These are phyloP conservation scores for Eudemis profundana DNA, from an alignment of 2,888 invertebrate genomes.

Conservation along the genomic window DNA sequence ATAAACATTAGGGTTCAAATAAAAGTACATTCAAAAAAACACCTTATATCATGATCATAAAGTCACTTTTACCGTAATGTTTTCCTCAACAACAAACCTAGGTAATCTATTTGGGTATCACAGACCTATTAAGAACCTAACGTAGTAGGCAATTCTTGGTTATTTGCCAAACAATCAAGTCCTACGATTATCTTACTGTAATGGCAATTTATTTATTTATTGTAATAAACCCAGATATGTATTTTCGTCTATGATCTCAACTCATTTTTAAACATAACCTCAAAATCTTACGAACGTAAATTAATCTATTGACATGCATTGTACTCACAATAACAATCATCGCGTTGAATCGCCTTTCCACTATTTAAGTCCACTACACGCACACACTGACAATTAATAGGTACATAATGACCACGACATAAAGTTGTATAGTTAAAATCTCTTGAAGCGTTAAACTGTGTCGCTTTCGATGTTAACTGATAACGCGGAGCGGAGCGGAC, in stretches of 20 bases:
- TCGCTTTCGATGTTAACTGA: constrained; percentile 40
- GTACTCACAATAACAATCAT: constrained; percentile 79
- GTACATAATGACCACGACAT: constrained; percentile 74
- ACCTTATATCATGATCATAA: too few species aligned
- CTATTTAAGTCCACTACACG: constrained; percentile 81
- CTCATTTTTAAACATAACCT: constrained; percentile 72
- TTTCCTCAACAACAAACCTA: constrained; percentile 22
- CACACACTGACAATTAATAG: constrained; percentile 71
- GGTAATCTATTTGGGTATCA: constrained; percentile 33
- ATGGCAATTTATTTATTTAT: constrained; percentile 19
- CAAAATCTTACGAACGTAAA: constrained; percentile 66
- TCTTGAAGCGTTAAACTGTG: constrained; percentile 32
- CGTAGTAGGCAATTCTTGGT: constrained; percentile 38
- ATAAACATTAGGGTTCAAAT: too few species aligned
- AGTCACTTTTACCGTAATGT: neutral
- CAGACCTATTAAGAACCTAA: constrained; percentile 29
- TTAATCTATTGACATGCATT: constrained; percentile 58
- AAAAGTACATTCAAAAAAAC: neutral
- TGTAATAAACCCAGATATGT: constrained; percentile 40
- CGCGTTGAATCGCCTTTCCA: constrained; percentile 74
- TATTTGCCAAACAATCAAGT: constrained; percentile 44
- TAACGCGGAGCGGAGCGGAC: constrained; percentile 47
- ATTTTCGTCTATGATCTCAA: constrained; percentile 44
- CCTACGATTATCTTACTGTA: constrained; percentile 35
- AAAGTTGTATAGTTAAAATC: constrained; percentile 38